Evolutionary conservation across 1,140 invertebrate genomes (phyloP).

Genomic region (Drosophila kanapiae): DNA sequence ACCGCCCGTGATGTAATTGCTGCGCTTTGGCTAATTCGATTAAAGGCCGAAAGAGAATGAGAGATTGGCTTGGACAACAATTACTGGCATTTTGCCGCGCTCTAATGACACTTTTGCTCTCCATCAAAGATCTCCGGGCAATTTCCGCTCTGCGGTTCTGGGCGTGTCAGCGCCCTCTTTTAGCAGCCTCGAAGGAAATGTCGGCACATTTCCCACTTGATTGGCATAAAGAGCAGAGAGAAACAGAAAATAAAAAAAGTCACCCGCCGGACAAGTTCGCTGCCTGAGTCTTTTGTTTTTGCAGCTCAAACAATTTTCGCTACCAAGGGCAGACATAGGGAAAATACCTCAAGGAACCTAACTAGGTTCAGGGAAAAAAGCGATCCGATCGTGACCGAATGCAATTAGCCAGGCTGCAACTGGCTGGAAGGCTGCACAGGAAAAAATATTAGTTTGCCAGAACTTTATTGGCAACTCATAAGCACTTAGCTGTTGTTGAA

Average conservation of each 20-base stretch:
- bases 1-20: conserved; percentile 35
- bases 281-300: conserved; percentile 71
- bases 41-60: conserved; percentile 16
- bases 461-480: background rate
- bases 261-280: conserved; percentile 54
- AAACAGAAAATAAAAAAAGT: conserved; percentile 32
- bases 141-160: conserved; percentile 68
- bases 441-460: conserved; percentile 11
- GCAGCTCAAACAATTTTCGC: conserved; percentile 60
- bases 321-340: conserved; percentile 71
- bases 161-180: conserved; percentile 39
- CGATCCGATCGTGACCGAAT: conserved; percentile 75
- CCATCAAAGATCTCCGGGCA: conserved; percentile 39
- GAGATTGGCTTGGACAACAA: background rate
- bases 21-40: conserved; percentile 41
- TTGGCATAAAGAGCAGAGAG: conserved; percentile 46
- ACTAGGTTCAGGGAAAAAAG: conserved; percentile 47
- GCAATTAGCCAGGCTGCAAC: conserved; percentile 71
- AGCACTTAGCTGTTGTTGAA: no score
- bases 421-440: conserved; percentile 15
- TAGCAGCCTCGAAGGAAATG: conserved; percentile 63
- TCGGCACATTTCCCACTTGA: conserved; percentile 63
- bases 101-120: conserved; percentile 81
- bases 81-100: conserved; percentile 42
- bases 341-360: conserved; percentile 48